Base-by-base conservation (phyloP, 2,888 invertebrate genomes). In the Branchellion lobata region DNA sequence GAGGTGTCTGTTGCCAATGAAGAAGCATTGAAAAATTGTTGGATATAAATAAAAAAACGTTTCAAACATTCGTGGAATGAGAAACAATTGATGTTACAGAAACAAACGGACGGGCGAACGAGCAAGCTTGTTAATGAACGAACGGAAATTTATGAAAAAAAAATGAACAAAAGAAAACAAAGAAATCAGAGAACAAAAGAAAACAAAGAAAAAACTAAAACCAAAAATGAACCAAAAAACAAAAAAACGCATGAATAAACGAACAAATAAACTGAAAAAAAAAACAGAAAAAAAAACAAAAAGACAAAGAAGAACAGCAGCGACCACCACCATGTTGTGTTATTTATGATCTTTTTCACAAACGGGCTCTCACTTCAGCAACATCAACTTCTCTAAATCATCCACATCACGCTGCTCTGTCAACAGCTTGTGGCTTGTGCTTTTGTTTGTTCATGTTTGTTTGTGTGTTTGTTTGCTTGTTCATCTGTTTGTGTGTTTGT, bases 321-420 rank as follows among this genome's bases (percentile, higher is more conserved):
- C 29, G 21, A 65, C 65, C n/a, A 27, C 29, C 21, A 65, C 8
- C 34, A 31, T 47, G 1, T 75, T n/a, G 29, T 27, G 21, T 75
- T 75, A 75, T 75, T 75, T 75, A 75, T 75, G 75, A 29, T 75
- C 75, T 75, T 53, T 29, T 51, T 47, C 27, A 53, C 75, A 57
- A 29, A 29, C 75, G 40, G 47, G 75, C 75, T 36, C 21, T 0
- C 73, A 36, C 40, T 73, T 36, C 72, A 14, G 2, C 36, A 40
- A 36, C 73, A 73, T 36, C 47, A 18, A n/a, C 1, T 11, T 8
- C 36, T 1, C 40, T 72, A 21, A 69, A 33, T 69, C 69, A 69
- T 69, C 27, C 33, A 40, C 40, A 40, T 40, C 40, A 40, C 40
- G 40, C 40, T 40, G 8, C 14, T 14, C 14, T 40, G 40, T 40